Evolutionary conservation across 2,888 invertebrate species (phyloP).

Genomic region (Tholera decimalis): DNA sequence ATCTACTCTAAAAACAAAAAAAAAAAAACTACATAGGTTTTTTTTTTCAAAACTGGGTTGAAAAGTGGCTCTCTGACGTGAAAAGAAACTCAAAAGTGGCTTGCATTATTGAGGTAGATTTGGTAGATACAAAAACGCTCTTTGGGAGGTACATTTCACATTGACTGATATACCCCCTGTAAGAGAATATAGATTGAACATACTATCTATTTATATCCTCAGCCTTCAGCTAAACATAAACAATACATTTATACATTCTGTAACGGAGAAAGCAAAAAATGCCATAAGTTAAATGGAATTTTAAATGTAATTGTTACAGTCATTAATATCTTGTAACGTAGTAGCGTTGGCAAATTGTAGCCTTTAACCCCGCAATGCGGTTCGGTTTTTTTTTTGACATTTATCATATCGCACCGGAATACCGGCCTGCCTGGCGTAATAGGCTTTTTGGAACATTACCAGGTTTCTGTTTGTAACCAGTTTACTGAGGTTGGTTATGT

Average conservation of each 20-base stretch:
- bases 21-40: too few relatives aligned
- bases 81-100: too few relatives aligned
- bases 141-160: neutral
- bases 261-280: conserved; percentile 5
- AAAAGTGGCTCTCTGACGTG: too few relatives aligned
- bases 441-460: conserved; percentile 89
- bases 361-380: conserved; percentile 86
- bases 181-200: too few relatives aligned
- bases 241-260: neutral
- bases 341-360: conserved; percentile 69
- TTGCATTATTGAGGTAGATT: too few relatives aligned
- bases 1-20: too few relatives aligned
- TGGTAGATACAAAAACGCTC: neutral
- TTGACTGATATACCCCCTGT: neutral
- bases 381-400: conserved; percentile 81
- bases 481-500: conserved; percentile 32
- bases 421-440: conserved; percentile 73
- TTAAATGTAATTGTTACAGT: conserved; percentile 64
- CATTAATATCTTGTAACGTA: conserved; percentile 64
- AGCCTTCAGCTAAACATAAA: conserved; percentile 6
- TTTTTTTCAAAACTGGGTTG: too few relatives aligned
- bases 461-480: conserved; percentile 70
- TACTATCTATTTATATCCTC: neutral
- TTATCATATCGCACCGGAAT: conserved; percentile 82
- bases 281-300: conserved; percentile 45